Evolutionary conservation across 1,140 invertebrate species (phyloP), one percentile per base, ranked within the genome.

Genomic region (Metaphire vulgaris): DNA sequence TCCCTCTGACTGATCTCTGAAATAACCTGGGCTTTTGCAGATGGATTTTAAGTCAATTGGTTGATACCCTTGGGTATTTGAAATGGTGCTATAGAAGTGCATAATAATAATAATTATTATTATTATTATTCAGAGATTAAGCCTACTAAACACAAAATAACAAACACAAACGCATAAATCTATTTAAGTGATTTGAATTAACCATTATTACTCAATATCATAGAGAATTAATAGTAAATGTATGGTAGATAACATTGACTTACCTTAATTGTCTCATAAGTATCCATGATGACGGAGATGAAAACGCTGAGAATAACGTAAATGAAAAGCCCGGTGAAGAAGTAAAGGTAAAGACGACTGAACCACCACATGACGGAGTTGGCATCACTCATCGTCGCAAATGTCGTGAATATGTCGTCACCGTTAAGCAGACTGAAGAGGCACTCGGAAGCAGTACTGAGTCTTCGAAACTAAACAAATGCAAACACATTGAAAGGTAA

Each of bases 401-500:
- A 99, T 1, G 97, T 99, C 0, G 96, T 96, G 87, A 96, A 99
- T 93, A 98, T 97, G 82, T 99, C 97, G 85, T 99, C 97, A 32
- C 97, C 97, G 83, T 99, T 99, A 73, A 99, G 94, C 26, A 99
- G 87, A 0, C 96, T 92, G 86, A 97, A 89, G 33, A 89, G 80
- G 76, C 88, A 88, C 79, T 89, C 88, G 0, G 87, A 87, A 1
- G 88, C 81, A 70, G 87, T 83, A 34, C 83, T 82, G 29, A 89
- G 78, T n/a, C 93, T 92, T 41, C 92, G 89, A 82, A 98, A 98
- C 89, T 89, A 83, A 79, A 75, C 84, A 82, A 82, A 76, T 73
- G 79, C 33, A 0, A 64, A 31, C 34, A 69, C 67, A 79, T 66
- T 41, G 64, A 56, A 33, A 75, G 26, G 68, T 33, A 76, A 56